Base-by-base conservation (phyloP, 2,797 vertebrate genomes). In the Sebastes taczanowskii region DNA sequence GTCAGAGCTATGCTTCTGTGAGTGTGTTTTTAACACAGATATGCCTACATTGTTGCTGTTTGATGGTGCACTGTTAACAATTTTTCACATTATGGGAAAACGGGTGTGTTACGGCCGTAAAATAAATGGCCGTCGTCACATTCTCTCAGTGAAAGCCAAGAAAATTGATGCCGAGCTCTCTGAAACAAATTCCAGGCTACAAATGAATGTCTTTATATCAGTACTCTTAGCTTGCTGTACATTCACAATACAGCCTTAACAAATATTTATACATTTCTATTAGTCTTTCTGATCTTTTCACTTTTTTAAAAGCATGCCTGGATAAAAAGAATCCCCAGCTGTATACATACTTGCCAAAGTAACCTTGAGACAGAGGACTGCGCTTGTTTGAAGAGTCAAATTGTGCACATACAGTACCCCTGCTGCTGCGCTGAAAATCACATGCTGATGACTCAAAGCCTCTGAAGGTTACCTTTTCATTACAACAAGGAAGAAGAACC, bases 321-420 rank as follows among this genome's bases (percentile, higher is more conserved):
- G 29, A 52, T 77, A 4, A 68, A 76, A 75, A 30, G 1, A 62
- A 66, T 69, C 20, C 30, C n/a, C 29, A 38, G 69, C 71, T 77
- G 59, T 66, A 23, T 61, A 64, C 30, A 77, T 7, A 58, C 27
- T 63, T 34, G 8, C 58, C 59, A 55, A 22, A 22, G 56, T 79
- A 80, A 89, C 83, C 83, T 88, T 91, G 73, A 85, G 56, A 80
- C 62, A 27, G 74, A 67, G 62, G 55, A 42, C n/a, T 53, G 22
- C 16, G 13, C 70, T 77, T 85, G n/a, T 87, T 87, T 81, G 63
- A 87, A 29, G 46, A 78, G 69, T 79, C 59, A 79, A 64, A 66
- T 74, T 86, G 78, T 89, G 74, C 79, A 73, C 72, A 68, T 74
- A 60, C 38, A 60, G 53, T 63, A 77, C 11, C n/a, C 10, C 62